phyloP scores from a whole-genome alignment of 92 coral and sea anemone species.

The Epizoanthus stellaris region DNA sequence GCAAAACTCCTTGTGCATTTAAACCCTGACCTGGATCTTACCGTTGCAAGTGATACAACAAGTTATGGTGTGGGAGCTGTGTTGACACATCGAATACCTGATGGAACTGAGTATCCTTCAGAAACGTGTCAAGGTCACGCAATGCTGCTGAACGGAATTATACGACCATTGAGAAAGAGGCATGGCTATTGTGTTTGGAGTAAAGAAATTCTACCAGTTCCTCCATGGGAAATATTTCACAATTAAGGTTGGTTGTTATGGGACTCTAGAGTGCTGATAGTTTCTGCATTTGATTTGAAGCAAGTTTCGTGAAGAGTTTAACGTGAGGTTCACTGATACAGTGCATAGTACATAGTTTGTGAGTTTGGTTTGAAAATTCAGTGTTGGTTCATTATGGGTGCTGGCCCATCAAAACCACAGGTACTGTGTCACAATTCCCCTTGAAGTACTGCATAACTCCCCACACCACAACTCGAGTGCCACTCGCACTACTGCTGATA shows the following conservation, averaged over 20 bases:
- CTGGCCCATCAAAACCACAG: too few species aligned
- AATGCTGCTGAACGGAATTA: conserved; percentile 40
- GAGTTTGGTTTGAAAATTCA: too few species aligned
- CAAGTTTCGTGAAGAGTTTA: too few species aligned
- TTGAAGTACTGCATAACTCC: conserved; percentile 47
- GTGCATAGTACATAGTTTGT: too few species aligned
- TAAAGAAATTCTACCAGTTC: conserved; percentile 56
- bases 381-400: too few species aligned
- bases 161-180: conserved; percentile 47
- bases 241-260: too few species aligned
- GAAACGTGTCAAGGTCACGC: conserved; percentile 55
- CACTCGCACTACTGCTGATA: conserved; percentile 44
- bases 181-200: conserved; percentile 45
- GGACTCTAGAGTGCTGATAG: too few species aligned
- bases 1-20: conserved; percentile 51
- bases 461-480: conserved; percentile 44
- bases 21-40: conserved; percentile 45
- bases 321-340: too few species aligned
- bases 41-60: conserved; percentile 48
- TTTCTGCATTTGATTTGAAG: too few species aligned
- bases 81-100: too few species aligned
- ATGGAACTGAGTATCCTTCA: too few species aligned
- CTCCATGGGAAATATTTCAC: too few species aligned
- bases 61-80: conserved; percentile 57
- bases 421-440: conserved; percentile 52